Evolutionary conservation across 2,113 vertebrate genomes (phyloP), one percentile per base, ranked within the genome.

Genomic region (Pteronura brasiliensis): DNA sequence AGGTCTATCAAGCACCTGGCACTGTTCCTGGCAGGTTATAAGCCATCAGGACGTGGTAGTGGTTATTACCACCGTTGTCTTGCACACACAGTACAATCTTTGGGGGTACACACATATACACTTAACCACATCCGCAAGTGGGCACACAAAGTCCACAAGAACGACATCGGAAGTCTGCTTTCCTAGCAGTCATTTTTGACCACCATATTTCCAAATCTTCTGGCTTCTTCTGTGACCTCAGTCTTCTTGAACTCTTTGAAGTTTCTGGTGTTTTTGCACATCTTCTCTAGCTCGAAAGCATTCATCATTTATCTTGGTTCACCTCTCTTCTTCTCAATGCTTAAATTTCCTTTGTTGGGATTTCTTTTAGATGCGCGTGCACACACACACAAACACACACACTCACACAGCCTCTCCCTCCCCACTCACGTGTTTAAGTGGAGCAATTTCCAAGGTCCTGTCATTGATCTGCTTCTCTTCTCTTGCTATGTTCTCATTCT

Each of bases 391-490:
- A 36, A 27, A n/a, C 29, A 39, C 71, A 59, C 57, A n/a, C 39
- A 23, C n/a, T 36, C 47, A 49, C 17, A 65, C 4, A 77, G 8
- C 61, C 55, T 82, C 25, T 42, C 59, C 25, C 20, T 52, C 20
- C 52, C 52, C 27, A 3, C 25, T 55, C 1, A 0, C 13, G 8
- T 17, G 42, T 83, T 97, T 97, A 94, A 95, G 42, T 89, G 67
- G 67, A 96, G 20, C 39, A 89, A 55, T 95, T 71, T 49, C 92
- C 93, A 88, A 95, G 83, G 72, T 86, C 88, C 74, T 92, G 92
- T 92, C 90, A 92, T 93, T 90, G 94, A 96, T 96, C 83, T 98
- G 92, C 79, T 83, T 98, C 92, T 97, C 93, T 94, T 98, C 81
- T 96, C 67, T 89, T 92, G 55, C 49, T 96, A 2, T 90, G 47